A percentile compares a stretch with the other conserved stretches of the same genome.
Evolutionary conservation across 2,113 vertebrate genomes (phyloP).

Genomic region (Callopanchax toddi): DNA sequence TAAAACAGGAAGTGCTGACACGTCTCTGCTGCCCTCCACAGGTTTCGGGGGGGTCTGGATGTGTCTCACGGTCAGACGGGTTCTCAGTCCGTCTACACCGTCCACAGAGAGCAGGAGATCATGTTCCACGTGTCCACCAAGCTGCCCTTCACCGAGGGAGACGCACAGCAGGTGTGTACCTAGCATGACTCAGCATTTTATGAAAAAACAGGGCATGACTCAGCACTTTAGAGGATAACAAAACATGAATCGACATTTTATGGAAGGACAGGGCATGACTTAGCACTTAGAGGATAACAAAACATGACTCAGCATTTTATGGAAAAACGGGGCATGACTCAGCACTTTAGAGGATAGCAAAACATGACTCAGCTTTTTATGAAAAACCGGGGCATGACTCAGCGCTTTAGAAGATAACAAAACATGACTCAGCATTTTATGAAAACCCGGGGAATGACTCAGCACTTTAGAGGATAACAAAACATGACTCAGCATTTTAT

Average conservation of each 20-base stretch:
- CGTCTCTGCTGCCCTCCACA: conserved; percentile 40
- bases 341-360: not conserved
- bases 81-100: conserved; percentile 89
- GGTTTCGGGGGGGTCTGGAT: conserved; percentile 94
- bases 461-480: not conserved
- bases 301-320: too few species aligned
- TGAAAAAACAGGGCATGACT: not conserved
- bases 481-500: not conserved
- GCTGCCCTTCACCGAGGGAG: conserved; percentile 93
- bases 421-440: not conserved
- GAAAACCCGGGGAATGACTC: too few species aligned
- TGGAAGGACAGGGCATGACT: not conserved
- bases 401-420: not conserved
- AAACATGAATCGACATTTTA: not conserved
- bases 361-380: not conserved
- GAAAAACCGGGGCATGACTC: not conserved
- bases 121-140: conserved; percentile 98
- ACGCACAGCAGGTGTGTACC: conserved; percentile 91
- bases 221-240: not conserved
- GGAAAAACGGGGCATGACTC: not conserved
- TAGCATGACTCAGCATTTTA: not conserved
- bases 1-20: not conserved
- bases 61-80: conserved; percentile 94
- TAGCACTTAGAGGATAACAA: not conserved
- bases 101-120: conserved; percentile 90